Percentiles rank a stretch among this genome's conserved stretches.
Evolutionary conservation across 2,888 invertebrate species (phyloP).

Genomic region (Epirrhoe alternata): DNA sequence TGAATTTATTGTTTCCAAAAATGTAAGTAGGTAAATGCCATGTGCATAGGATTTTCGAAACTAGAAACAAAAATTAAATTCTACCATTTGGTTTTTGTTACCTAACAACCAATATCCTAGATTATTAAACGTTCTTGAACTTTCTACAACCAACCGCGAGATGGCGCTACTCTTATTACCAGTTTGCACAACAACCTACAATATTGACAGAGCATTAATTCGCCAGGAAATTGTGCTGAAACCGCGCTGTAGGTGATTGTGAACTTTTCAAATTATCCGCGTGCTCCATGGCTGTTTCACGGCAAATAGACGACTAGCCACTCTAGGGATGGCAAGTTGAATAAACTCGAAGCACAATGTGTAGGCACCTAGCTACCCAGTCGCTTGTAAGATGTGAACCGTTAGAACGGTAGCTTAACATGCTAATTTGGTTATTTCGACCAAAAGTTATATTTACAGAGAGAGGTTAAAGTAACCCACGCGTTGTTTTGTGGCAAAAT

Average conservation of each 20-base stretch:
- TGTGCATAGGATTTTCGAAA: no score
- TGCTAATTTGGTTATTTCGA: no score
- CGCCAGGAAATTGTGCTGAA: constrained; percentile 83
- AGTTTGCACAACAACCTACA: constrained; percentile 78
- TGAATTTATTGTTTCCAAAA: no score
- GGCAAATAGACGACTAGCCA: constrained; percentile 61
- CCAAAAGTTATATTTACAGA: no score
- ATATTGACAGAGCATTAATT: constrained; percentile 85
- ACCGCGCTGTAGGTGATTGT: constrained; percentile 80
- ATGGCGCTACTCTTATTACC: constrained; percentile 78
- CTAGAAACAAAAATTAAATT: no score
- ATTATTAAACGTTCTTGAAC: constrained; percentile 9
- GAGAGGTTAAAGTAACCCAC: no score
- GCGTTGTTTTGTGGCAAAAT: no score
- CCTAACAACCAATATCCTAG: no score
- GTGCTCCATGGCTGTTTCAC: constrained; percentile 74
- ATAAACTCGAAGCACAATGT: constrained; percentile 24
- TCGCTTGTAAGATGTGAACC: not conserved
- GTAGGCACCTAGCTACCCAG: not conserved
- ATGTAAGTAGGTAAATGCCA: no score
- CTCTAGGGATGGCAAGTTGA: constrained; percentile 59
- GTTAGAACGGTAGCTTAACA: not conserved
- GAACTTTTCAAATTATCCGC: constrained; percentile 84
- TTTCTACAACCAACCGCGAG: constrained; percentile 73
- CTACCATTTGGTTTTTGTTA: no score